Evolutionary conservation across 2,888 invertebrate genomes (phyloP), one percentile per base, ranked within the genome.

Genomic region (Rotaria socialis): DNA sequence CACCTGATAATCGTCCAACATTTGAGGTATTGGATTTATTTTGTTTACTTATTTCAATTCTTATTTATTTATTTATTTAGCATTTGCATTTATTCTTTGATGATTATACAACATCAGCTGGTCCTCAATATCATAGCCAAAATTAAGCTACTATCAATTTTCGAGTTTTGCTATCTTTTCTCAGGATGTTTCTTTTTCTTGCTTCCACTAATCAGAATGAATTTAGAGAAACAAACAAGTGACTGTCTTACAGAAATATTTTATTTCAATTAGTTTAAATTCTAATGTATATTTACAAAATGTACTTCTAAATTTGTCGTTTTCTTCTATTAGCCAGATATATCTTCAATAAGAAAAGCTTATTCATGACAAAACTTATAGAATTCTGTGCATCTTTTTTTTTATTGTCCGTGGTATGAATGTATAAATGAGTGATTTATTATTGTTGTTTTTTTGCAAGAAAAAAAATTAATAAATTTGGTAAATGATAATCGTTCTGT

Each of bases 1-100:
- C 94, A 90, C 95, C 97, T 0, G 93, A 94, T 88, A 97, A 98
- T 90, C 93, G 99, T 89, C 98, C 98, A 86, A 94, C 96, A 85
- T 99, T 99, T 92, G 94, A 87, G 47, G 67, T 67, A 67, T 1
- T 24, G 27, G 6, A 35, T 67, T 6, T 19, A 6, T 41, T 35
- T 35, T 19, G 14, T 56, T 35, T 35, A 35, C 2, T 35, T 35
- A 35, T 35, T 35, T 35, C 35, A 35, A 35, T 35, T 24, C 4
- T 10, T 60, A 41, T 67, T 7, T 16, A 16, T 35, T 2, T 35
- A 11, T 35, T 35, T 67, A 19, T 67, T 67, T 67, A 67, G 67
- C 80, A 80, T 80, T 80, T 80, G 47, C 47, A 80, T 19, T 43
- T 80, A 47, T 80, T 80, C n/a, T 80, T 80, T 11, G 80, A 80